A percentile compares a stretch with the other conserved stretches of the same genome.
phyloP scores from a whole-genome alignment of 2,797 vertebrate species.

The Onychomys arenicola region DNA sequence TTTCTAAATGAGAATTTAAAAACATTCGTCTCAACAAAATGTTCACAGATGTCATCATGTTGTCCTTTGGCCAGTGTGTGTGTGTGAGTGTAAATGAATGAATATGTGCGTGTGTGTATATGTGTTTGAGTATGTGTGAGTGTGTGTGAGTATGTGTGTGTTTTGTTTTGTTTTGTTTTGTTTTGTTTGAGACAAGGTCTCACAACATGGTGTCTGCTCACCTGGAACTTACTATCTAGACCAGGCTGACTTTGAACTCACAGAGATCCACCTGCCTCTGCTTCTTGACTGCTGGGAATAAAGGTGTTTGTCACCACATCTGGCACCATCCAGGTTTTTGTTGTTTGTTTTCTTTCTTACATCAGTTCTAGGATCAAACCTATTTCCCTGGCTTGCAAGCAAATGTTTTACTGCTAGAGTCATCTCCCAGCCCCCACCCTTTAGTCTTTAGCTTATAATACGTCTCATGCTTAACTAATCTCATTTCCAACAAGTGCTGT shows the following conservation, averaged over 20 bases:
- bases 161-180: neutral
- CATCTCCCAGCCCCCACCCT: neutral
- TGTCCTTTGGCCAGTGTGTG: neutral
- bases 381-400: neutral
- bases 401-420: neutral
- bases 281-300: neutral
- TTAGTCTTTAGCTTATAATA: constrained; percentile 19
- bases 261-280: neutral
- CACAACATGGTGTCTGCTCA: neutral
- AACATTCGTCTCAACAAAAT: neutral
- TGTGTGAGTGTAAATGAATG: too few species aligned
- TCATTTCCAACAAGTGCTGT: constrained; percentile 4
- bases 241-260: neutral
- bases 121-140: neutral
- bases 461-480: neutral
- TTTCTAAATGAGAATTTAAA: constrained; percentile 50
- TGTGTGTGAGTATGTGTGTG: neutral
- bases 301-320: neutral
- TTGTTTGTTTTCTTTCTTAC: neutral
- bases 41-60: neutral
- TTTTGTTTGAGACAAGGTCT: neutral
- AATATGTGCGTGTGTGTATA: neutral
- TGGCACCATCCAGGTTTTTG: neutral
- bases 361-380: neutral
- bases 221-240: neutral